A percentile compares a stretch with the other conserved stretches of the same genome.
phyloP scores from a whole-genome alignment of 1,140 invertebrate genomes.

The Orussus abietinus region DNA sequence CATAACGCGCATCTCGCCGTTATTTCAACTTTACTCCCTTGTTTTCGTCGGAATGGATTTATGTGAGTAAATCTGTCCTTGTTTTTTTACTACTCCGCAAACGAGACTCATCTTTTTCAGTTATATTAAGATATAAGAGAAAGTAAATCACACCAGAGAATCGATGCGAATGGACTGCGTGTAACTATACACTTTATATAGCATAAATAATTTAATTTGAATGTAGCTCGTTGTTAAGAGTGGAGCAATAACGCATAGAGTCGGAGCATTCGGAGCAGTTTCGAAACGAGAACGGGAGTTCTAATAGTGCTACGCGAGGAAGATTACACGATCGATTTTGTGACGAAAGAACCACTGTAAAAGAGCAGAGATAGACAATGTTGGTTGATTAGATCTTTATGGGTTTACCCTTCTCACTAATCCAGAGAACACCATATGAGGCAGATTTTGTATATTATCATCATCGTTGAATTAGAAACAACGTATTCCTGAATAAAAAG shows the following conservation, averaged over 20 bases:
- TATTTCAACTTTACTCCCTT: constrained; percentile 24
- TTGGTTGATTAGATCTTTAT: too few relatives aligned
- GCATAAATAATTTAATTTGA: constrained; percentile 24
- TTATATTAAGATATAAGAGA: constrained; percentile 17
- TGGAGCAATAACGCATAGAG: constrained; percentile 21
- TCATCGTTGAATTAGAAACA: too few relatives aligned
- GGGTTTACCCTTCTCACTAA: too few relatives aligned
- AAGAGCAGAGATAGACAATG: too few relatives aligned
- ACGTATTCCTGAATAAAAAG: too few relatives aligned
- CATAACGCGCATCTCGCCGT: constrained; percentile 21
- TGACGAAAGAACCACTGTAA: too few relatives aligned
- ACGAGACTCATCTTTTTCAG: constrained; percentile 20
- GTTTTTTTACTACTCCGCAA: constrained; percentile 18
- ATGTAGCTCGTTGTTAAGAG: constrained; percentile 14
- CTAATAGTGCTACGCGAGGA: too few relatives aligned
- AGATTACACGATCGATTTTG: too few relatives aligned
- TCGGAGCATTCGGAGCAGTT: too few relatives aligned
- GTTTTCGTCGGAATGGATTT: constrained; percentile 33
- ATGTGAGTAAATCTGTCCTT: constrained; percentile 29
- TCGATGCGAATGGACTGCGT: constrained; percentile 14
- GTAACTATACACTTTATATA: constrained; percentile 21
- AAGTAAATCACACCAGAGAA: constrained; percentile 9
- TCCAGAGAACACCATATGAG: too few relatives aligned
- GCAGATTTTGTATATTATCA: too few relatives aligned
- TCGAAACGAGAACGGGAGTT: too few relatives aligned